Conservation (phyloP, 2,797 vertebrate species). For the Arctocebus calabarensis region DNA sequence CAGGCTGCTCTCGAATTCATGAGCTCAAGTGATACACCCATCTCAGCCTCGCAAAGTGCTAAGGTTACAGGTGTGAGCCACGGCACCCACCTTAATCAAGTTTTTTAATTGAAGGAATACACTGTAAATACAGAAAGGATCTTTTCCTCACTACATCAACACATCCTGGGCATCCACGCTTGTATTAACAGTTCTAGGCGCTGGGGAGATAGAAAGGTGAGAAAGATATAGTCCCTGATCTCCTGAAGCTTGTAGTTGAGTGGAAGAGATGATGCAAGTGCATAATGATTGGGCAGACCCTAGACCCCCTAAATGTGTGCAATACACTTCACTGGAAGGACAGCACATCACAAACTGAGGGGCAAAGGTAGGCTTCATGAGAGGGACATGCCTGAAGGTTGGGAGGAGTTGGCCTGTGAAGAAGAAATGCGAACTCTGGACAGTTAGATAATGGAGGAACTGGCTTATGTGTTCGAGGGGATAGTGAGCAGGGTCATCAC, state of each 20-base stretch:
- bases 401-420: neutral
- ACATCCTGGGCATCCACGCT: neutral
- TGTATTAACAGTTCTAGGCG: neutral
- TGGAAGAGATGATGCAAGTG: neutral
- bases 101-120: neutral
- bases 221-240: neutral
- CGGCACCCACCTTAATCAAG: neutral
- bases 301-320: neutral
- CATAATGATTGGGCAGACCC: neutral
- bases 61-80: too few species aligned
- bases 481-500: neutral
- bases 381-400: neutral
- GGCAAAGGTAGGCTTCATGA: neutral
- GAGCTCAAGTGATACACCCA: too few species aligned
- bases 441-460: neutral
- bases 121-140: neutral
- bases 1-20: too few species aligned
- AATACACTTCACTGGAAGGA: neutral
- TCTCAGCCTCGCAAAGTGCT: too few species aligned
- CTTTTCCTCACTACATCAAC: neutral
- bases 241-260: constrained; percentile 32
- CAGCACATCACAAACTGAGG: neutral
- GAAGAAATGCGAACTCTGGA: neutral
- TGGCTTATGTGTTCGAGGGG: neutral
- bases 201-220: neutral